Percentiles rank a stretch among this genome's conserved stretches.
Evolutionary conservation across 2,797 vertebrate species (phyloP).

Genomic region (Nyctalus aviator): DNA sequence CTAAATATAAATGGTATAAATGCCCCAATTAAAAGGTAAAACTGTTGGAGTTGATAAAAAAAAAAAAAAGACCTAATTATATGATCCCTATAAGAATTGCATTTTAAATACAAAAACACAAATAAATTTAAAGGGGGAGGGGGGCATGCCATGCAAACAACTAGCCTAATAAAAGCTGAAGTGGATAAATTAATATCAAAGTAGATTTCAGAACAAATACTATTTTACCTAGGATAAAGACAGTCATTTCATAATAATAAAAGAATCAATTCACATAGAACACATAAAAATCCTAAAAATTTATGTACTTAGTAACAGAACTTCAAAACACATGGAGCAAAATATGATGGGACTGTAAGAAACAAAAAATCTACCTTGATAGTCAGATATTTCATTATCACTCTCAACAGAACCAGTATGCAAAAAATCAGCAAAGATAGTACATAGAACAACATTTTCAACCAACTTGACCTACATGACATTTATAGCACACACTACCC

Average conservation of each 20-base stretch:
- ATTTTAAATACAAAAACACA: constrained; percentile 38
- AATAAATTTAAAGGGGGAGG: neutral
- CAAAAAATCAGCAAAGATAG: neutral
- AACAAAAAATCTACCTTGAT: neutral
- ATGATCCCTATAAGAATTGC: neutral
- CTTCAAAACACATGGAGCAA: constrained; percentile 13
- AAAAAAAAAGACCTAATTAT: neutral
- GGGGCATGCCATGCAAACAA: neutral
- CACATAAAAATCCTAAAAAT: constrained; percentile 1
- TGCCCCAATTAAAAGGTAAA: neutral
- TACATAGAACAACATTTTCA: constrained; percentile 9
- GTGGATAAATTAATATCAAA: constrained; percentile 25
- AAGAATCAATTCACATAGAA: neutral
- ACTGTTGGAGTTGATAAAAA: neutral
- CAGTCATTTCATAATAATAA: neutral
- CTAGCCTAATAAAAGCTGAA: neutral
- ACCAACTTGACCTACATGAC: neutral
- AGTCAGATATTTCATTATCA: constrained; percentile 6
- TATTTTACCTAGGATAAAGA: neutral
- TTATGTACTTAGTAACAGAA: neutral
- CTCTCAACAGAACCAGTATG: neutral
- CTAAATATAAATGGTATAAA: neutral
- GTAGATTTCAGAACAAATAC: constrained; percentile 13
- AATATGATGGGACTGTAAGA: neutral
- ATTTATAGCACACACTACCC: neutral